Conservation (phyloP, 2,888 invertebrate genomes). For the Tetragonisca angustula region DNA sequence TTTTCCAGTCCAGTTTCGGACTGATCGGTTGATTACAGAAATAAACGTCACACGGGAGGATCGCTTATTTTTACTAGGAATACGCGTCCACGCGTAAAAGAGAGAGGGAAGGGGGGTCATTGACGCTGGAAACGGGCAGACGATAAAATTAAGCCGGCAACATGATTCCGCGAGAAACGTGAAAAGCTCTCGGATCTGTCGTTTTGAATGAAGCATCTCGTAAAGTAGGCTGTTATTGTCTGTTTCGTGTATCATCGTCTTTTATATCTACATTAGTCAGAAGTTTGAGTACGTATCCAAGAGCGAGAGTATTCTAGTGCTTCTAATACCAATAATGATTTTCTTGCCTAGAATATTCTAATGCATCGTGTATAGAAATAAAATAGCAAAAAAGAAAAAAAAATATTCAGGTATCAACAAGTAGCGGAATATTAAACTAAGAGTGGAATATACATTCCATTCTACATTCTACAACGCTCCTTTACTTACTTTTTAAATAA, state of each 20-base stretch:
- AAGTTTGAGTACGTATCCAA: no score
- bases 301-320: no score
- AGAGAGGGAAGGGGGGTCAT: conserved; percentile 33
- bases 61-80: conserved; percentile 70
- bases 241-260: neutral
- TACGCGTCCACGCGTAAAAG: conserved; percentile 31
- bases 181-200: neutral
- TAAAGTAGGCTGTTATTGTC: neutral
- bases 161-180: conserved; percentile 15
- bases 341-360: no score
- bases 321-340: no score
- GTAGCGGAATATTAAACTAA: no score
- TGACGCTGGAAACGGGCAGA: conserved; percentile 50
- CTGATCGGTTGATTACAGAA: conserved; percentile 44
- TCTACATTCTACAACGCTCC: no score
- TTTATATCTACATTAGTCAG: neutral
- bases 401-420: no score
- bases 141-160: conserved; percentile 60
- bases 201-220: neutral
- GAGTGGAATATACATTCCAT: no score
- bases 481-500: no score
- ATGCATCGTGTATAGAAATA: no score
- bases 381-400: no score
- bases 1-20: neutral
- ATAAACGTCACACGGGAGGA: conserved; percentile 31